phyloP scores from a whole-genome alignment of 1,140 invertebrate genomes.

The Drosophila albomicans region DNA sequence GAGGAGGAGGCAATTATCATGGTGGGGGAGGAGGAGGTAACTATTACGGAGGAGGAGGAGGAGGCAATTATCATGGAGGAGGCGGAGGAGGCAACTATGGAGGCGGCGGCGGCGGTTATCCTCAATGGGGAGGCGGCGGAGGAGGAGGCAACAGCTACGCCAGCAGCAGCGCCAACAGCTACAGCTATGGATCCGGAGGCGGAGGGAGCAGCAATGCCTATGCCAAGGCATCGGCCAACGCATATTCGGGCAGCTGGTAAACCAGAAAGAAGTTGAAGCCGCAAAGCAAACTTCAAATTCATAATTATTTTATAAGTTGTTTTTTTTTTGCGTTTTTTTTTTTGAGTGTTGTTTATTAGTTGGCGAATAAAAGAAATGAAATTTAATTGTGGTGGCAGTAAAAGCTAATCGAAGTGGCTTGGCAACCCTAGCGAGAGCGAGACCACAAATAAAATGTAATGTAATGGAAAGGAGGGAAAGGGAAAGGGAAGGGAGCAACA shows the following conservation, averaged over 20 bases:
- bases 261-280: not conserved
- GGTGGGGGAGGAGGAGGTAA: slow-evolving; percentile 25
- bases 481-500: not conserved
- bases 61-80: slow-evolving; percentile 9
- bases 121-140: slow-evolving; percentile 26
- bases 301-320: slow-evolving; percentile 17
- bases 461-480: not conserved
- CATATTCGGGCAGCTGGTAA: slow-evolving; percentile 59
- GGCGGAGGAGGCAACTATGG: slow-evolving; percentile 27
- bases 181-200: slow-evolving; percentile 50
- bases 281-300: slow-evolving; percentile 1
- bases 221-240: slow-evolving; percentile 67
- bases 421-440: not conserved
- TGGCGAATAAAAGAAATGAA: slow-evolving; percentile 18
- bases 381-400: not conserved
- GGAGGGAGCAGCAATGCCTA: slow-evolving; percentile 45
- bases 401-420: not conserved
- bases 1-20: slow-evolving; percentile 3
- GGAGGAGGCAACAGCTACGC: slow-evolving; percentile 47
- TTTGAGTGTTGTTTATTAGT: slow-evolving; percentile 3
- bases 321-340: not conserved
- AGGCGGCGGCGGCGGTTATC: slow-evolving; percentile 29
- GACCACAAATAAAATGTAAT: not conserved
- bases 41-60: slow-evolving; percentile 3
- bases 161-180: slow-evolving; percentile 71